Evolutionary conservation across 2,797 vertebrate species (phyloP), one percentile per base, ranked within the genome.

Genomic region (Gymnodraco acuticeps): DNA sequence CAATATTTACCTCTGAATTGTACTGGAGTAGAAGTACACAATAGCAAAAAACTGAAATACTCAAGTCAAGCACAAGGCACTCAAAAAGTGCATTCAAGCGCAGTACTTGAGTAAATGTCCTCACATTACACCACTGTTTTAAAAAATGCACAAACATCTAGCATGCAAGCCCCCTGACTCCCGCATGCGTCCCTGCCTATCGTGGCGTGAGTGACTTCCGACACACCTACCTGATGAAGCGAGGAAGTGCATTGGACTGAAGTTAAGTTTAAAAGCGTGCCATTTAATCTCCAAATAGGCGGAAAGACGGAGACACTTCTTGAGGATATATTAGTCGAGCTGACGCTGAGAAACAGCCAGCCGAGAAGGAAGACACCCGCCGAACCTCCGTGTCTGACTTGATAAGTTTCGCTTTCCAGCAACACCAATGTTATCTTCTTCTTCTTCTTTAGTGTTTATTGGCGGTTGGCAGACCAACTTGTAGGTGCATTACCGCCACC

Each of bases 321-420:
- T 8, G 20, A 3, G 50, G 14, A 1, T 41, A 23, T 16, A 41
- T 27, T 7, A 38, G 7, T 1, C 10, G 48, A 7, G 10, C 12
- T 16, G 12, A 16, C 8, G 46, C 10, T n/a, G 43, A 2, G 0
- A 1, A 7, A 12, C 53, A 52, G 3, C 5, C 14, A 42, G 9
- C 19, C 16, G 47, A 46, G 51, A 33, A 23, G 27, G 9, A 51
- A 10, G 52, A 58, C n/a, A 27, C 31, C 31, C 19, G 15, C 33
- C 2, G 38, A n/a, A 14, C 17, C 3, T 42, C 7, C 1, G 46
- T 3, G 19, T 31, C 9, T 15, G 17, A 43, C 12, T 47, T 15
- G n/a, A 15, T 92, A 82, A 85, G 86, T 93, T 93, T 92, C 83
- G 91, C 74, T 93, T 93, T 51, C 64, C 54, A 3, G 63, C 63